Evolutionary conservation across 2,113 vertebrate genomes (phyloP).

Genomic region (Vanacampus margaritifer): DNA sequence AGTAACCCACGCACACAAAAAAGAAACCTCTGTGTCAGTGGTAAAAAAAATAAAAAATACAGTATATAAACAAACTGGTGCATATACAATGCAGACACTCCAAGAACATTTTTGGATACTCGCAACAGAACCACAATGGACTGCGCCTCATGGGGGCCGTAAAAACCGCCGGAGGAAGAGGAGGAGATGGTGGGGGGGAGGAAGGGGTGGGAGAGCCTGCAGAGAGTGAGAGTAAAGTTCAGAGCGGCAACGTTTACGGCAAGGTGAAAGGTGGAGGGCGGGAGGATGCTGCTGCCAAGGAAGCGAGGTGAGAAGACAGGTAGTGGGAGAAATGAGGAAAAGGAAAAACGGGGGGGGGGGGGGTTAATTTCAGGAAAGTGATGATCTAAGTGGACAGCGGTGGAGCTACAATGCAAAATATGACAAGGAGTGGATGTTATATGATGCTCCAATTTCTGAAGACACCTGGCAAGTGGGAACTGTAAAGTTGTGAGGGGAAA

Average conservation of each 20-base stretch:
- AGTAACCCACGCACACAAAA: too few species aligned
- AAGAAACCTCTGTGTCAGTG: neutral
- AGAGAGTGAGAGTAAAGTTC: conserved; percentile 47
- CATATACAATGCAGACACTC: conserved; percentile 41
- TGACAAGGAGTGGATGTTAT: too few species aligned
- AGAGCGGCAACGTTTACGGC: conserved; percentile 42
- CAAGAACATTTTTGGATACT: conserved; percentile 62
- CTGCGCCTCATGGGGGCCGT: conserved; percentile 63
- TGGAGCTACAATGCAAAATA: neutral
- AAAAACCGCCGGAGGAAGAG: conserved; percentile 63
- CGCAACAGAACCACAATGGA: conserved; percentile 65
- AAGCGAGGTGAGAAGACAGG: conserved; percentile 50
- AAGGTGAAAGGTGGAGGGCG: conserved; percentile 60
- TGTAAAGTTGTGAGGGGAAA: too few species aligned
- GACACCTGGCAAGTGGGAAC: too few species aligned
- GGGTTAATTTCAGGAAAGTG: conserved; percentile 24
- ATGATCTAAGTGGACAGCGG: conserved; percentile 15
- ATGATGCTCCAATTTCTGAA: too few species aligned
- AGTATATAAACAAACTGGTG: conserved; percentile 13
- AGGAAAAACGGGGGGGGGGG: conserved; percentile 7
- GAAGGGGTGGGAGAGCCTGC: conserved; percentile 27
- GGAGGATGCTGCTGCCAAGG: conserved; percentile 36
- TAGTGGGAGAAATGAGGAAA: conserved; percentile 29
- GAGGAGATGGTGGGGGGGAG: conserved; percentile 49
- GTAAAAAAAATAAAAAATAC: neutral